These are phyloP conservation scores for Champsocephalus gunnari DNA, from an alignment of 2,797 vertebrate genomes.

Conservation along the genomic window DNA sequence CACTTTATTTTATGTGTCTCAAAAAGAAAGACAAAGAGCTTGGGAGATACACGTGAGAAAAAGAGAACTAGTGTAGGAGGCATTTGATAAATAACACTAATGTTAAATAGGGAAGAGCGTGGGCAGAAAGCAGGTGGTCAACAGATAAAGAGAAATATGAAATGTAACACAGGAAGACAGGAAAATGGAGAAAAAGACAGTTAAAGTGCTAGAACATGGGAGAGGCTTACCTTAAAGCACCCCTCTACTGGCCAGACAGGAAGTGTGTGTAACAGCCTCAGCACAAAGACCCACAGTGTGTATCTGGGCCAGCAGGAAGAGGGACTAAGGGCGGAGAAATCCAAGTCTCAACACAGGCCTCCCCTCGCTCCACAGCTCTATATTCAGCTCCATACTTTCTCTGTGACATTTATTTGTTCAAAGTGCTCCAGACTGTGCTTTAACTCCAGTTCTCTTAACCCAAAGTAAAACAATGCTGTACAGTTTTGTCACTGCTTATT, in stretches of 20 bases:
- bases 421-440: background rate
- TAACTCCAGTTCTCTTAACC: background rate
- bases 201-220: conserved; percentile 40
- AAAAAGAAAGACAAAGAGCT: conserved; percentile 47
- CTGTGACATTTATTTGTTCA: conserved; percentile 24
- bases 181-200: conserved; percentile 34
- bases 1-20: conserved; percentile 69
- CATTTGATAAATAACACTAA: conserved; percentile 16
- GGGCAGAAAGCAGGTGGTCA: conserved; percentile 16
- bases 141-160: conserved; percentile 8
- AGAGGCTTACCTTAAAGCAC: conserved; percentile 79
- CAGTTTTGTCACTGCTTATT: conserved; percentile 8
- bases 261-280: conserved; percentile 73
- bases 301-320: conserved; percentile 78
- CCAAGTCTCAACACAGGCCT: conserved; percentile 69
- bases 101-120: background rate
- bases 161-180: conserved; percentile 23
- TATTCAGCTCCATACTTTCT: conserved; percentile 47
- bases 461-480: background rate
- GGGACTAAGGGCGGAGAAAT: conserved; percentile 67
- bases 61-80: conserved; percentile 4
- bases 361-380: conserved; percentile 41
- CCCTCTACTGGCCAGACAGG: conserved; percentile 75
- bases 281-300: conserved; percentile 80
- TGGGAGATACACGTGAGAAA: conserved; percentile 38